phyloP scores from a whole-genome alignment of 2,113 vertebrate genomes.

The Harpagus bidentatus region DNA sequence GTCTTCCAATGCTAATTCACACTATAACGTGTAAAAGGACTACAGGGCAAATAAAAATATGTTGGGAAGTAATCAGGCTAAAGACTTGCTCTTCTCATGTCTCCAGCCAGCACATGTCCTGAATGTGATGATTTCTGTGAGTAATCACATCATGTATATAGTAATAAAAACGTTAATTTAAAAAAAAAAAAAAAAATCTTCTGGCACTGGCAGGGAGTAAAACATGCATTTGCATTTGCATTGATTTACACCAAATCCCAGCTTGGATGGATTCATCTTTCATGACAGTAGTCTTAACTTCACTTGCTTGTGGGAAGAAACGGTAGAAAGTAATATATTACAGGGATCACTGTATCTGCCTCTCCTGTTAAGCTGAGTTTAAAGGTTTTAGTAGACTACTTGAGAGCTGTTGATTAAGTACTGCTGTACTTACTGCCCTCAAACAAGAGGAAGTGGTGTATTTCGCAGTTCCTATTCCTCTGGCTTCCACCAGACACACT shows the following conservation, averaged over 20 bases:
- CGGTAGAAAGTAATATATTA: not conserved
- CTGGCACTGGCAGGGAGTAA: not conserved
- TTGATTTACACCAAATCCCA: not conserved
- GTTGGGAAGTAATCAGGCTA: not conserved
- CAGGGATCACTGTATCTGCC: not conserved
- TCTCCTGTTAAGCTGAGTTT: not conserved
- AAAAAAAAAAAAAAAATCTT: too few species aligned
- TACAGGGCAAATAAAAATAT: not conserved
- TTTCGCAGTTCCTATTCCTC: not conserved
- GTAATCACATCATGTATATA: not conserved
- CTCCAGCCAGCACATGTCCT: not conserved
- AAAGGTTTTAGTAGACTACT: not conserved
- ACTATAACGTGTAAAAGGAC: not conserved
- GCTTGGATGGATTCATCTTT: not conserved
- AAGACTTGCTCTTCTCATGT: not conserved
- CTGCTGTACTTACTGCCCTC: not conserved
- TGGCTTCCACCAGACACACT: not conserved
- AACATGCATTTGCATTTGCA: not conserved
- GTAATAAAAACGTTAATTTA: not conserved
- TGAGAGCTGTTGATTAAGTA: not conserved
- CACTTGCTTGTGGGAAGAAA: not conserved
- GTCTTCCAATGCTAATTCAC: not conserved
- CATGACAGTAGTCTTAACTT: not conserved
- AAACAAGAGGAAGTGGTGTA: not conserved
- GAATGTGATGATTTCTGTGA: not conserved